Evolutionary conservation across 2,888 invertebrate genomes (phyloP).

Genomic region (Deilephila porcellus): DNA sequence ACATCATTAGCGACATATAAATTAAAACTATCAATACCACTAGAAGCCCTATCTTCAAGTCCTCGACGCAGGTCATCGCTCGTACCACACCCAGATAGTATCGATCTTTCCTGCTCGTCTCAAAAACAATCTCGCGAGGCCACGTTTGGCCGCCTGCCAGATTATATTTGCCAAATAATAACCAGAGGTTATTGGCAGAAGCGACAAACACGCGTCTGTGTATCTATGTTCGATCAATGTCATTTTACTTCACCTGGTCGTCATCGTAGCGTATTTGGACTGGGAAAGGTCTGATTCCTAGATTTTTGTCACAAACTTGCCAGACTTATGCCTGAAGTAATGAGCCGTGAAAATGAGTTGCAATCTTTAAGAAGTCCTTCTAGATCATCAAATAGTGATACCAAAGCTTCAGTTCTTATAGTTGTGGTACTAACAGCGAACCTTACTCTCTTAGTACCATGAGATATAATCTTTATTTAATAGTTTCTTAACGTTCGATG

Average conservation of each 20-base stretch:
- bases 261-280: not conserved
- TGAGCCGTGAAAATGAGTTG: too few relatives aligned
- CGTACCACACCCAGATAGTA: slow-evolving; percentile 25
- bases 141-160: slow-evolving; percentile 48
- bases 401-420: too few relatives aligned
- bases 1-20: too few relatives aligned
- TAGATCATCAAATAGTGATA: too few relatives aligned
- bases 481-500: too few relatives aligned
- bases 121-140: slow-evolving; percentile 12
- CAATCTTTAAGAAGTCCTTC: too few relatives aligned
- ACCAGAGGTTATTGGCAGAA: slow-evolving; percentile 57
- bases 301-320: not conserved
- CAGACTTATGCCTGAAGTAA: too few relatives aligned
- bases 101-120: slow-evolving; percentile 16
- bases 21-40: not conserved
- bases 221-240: slow-evolving; percentile 31
- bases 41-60: not conserved
- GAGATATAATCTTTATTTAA: too few relatives aligned
- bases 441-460: too few relatives aligned
- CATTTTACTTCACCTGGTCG: not conserved
- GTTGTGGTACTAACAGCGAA: too few relatives aligned
- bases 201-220: slow-evolving; percentile 31
- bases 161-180: slow-evolving; percentile 47
- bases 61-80: slow-evolving; percentile 11
- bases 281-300: not conserved